Percentiles rank a stretch among this genome's conserved stretches.
Conservation (phyloP, 2,888 invertebrate species). For the Lysandra coridon region DNA sequence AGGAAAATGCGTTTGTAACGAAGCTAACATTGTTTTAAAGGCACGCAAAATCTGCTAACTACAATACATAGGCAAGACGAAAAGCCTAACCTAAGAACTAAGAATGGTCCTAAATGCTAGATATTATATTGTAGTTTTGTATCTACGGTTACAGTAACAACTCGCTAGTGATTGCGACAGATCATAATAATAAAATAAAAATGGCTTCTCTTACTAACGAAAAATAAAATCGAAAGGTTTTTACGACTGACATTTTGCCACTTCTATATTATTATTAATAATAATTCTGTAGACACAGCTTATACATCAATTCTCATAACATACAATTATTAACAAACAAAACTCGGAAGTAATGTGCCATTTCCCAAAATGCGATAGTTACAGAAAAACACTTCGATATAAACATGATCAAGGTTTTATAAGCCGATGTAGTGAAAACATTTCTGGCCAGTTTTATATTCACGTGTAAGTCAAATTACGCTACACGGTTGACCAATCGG, state of each 20-base stretch:
- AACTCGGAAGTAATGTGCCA: slow-evolving; percentile 55
- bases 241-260: background rate
- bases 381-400: slow-evolving; percentile 6
- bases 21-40: background rate
- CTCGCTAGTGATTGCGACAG: background rate
- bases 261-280: background rate
- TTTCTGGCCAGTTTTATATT: background rate
- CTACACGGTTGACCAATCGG: background rate
- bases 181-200: background rate
- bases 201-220: background rate
- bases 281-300: background rate
- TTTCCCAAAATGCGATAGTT: slow-evolving; percentile 43
- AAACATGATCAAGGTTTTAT: background rate
- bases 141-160: background rate
- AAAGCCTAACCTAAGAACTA: background rate
- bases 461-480: background rate
- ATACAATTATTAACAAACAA: slow-evolving; percentile 51
- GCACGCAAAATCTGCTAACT: background rate
- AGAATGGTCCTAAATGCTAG: background rate
- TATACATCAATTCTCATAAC: slow-evolving; percentile 49
- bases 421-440: background rate
- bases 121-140: background rate
- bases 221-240: background rate
- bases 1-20: no score
- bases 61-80: background rate